Conservation (phyloP, 2,888 invertebrate species). For the Tachina grossa region DNA sequence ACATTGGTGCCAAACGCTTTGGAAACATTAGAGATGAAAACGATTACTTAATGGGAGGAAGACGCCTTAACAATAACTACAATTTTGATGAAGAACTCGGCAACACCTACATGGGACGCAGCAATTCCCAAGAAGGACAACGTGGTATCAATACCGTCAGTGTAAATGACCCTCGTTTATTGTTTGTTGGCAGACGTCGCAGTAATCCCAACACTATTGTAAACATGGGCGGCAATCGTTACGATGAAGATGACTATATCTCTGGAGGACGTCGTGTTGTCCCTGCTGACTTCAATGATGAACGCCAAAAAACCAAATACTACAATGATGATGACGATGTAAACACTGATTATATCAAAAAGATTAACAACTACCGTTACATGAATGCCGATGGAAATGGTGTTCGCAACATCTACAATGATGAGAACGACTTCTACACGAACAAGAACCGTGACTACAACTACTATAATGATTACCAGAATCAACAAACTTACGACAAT, state of each 20-base stretch:
- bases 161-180: constrained; percentile 46
- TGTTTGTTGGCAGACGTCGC: constrained; percentile 49
- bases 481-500: neutral
- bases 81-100: constrained; percentile 2
- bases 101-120: neutral
- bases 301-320: neutral
- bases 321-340: constrained; percentile 24
- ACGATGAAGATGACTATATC: constrained; percentile 45
- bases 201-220: constrained; percentile 30
- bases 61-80: neutral
- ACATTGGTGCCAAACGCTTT: neutral
- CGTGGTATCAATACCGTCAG: constrained; percentile 37
- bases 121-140: neutral
- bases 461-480: neutral
- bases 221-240: neutral
- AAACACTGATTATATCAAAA: neutral
- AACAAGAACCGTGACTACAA: neutral
- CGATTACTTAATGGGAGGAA: neutral
- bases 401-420: constrained; percentile 2
- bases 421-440: constrained; percentile 7
- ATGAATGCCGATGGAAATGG: constrained; percentile 7
- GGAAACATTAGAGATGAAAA: neutral
- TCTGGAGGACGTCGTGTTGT: constrained; percentile 46
- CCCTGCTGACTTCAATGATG: neutral
- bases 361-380: constrained; percentile 9